Evolutionary conservation across 2,113 vertebrate species (phyloP).

Genomic region (Saccopteryx bilineata): DNA sequence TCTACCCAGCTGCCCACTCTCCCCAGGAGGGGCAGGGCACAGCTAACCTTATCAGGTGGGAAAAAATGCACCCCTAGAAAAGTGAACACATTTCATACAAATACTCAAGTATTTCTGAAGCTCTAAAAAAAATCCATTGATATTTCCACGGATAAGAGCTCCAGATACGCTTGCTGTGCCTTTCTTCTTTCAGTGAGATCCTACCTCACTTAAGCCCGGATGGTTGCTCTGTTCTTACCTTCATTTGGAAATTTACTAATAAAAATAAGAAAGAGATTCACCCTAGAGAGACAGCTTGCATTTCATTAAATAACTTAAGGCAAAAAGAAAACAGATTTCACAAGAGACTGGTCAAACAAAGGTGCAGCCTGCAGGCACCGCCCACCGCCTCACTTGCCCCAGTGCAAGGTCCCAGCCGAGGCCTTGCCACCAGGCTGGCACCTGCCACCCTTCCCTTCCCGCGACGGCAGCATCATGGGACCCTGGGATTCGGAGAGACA

Average conservation of each 20-base stretch:
- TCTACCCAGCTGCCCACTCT: not conserved
- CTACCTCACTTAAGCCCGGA: not conserved
- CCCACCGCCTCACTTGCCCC: rapidly evolving
- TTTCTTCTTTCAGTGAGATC: not conserved
- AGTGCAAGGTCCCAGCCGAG: rapidly evolving
- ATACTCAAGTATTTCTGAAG: not conserved
- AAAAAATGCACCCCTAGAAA: not conserved
- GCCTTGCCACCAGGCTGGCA: not conserved
- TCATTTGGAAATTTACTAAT: slow-evolving; percentile 45
- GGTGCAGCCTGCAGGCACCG: not conserved
- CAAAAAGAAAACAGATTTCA: slow-evolving; percentile 61
- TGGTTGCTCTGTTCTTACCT: not conserved
- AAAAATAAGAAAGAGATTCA: slow-evolving; percentile 37
- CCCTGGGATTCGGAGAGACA: not conserved
- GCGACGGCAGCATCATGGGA: not conserved
- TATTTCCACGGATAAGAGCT: not conserved
- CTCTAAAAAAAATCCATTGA: not conserved
- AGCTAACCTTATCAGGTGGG: not conserved
- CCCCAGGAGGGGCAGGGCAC: not conserved
- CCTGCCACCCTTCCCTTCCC: not conserved
- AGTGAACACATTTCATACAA: not conserved
- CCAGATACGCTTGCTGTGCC: not conserved
- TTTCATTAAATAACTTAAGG: slow-evolving; percentile 81
- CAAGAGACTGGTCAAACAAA: not conserved
- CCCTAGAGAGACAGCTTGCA: slow-evolving; percentile 29